Evolutionary conservation across 2,888 invertebrate species (phyloP), one percentile per base, ranked within the genome.

Genomic region (Lapara coniferarum): DNA sequence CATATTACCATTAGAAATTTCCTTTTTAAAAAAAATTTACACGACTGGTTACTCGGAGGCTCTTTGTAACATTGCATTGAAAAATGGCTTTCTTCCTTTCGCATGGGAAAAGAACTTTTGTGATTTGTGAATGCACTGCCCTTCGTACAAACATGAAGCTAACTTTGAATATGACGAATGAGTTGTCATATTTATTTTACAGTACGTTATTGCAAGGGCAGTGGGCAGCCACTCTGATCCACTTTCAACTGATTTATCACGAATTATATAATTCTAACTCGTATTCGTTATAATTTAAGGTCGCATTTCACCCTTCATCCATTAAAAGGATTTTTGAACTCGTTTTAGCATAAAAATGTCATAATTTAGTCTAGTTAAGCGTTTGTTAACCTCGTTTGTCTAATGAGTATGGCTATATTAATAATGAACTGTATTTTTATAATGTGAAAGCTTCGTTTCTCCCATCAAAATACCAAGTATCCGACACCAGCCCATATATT

Each of bases 191-290:
- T 49, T 63, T 63, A 49, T 59, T 59, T 63, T 44, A 46, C 59
- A n/a, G 44, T 19, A 44, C 46, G 46, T 49, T 63, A 13, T 19
- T 63, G 19, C 63, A 63, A 63, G 63, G 63, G 46, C 63, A 49
- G 19, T 63, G 63, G 63, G 13, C 49, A 49, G 63, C 46, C 63
- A 63, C 19, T 19, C 63, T 49, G 63, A 63, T 63, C 63, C 63
- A 63, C 63, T 63, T 63, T 63, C 57, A 46, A 19, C 49, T 49
- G 63, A 63, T 49, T 63, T 63, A 63, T 63, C 49, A 19, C 10
- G 19, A 63, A 63, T 63, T 63, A 63, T 49, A 49, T 46, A 63
- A 63, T 63, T 63, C 63, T 63, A 63, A 63, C 63, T 49, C 63
- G 49, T 46, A 13, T 63, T 19, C 49, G 46, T 63, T 63, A 19